Evolutionary conservation across 2,888 invertebrate species (phyloP).

Genomic region (Eupithecia centaureata): DNA sequence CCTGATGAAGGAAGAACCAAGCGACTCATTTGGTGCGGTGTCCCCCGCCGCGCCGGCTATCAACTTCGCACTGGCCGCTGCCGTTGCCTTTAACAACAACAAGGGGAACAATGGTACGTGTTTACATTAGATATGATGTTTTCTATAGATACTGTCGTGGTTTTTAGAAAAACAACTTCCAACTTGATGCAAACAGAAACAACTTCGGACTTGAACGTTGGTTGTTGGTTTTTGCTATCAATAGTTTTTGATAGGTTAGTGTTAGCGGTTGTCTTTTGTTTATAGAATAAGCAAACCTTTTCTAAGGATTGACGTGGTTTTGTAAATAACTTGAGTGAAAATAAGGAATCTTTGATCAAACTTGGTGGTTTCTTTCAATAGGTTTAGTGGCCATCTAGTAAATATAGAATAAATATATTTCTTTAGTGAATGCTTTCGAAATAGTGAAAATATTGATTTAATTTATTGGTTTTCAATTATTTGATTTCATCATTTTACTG

Average conservation of each 20-base stretch:
- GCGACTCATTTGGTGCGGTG: constrained; percentile 69
- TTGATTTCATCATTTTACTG: no score
- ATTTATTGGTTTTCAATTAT: no score
- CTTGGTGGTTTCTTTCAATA: background rate
- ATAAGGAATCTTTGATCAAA: background rate
- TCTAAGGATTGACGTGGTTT: background rate
- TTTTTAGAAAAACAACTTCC: background rate
- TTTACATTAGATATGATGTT: background rate
- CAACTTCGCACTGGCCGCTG: constrained; percentile 77
- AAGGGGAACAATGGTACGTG: constrained; percentile 69
- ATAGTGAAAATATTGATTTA: no score
- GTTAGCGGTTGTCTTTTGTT: background rate
- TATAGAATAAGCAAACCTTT: background rate
- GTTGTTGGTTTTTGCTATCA: background rate
- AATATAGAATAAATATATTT: no score
- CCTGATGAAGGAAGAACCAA: constrained; percentile 68
- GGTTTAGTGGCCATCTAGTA: no score
- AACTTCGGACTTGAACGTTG: background rate
- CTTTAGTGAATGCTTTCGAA: no score
- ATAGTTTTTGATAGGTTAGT: background rate
- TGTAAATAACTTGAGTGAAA: background rate
- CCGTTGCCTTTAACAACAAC: constrained; percentile 79
- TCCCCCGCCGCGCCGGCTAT: constrained; percentile 74
- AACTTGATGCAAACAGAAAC: no score
- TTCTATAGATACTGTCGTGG: background rate